These are phyloP conservation scores for Procapra przewalskii DNA, from an alignment of 2,113 vertebrate species.

Conservation along the genomic window DNA sequence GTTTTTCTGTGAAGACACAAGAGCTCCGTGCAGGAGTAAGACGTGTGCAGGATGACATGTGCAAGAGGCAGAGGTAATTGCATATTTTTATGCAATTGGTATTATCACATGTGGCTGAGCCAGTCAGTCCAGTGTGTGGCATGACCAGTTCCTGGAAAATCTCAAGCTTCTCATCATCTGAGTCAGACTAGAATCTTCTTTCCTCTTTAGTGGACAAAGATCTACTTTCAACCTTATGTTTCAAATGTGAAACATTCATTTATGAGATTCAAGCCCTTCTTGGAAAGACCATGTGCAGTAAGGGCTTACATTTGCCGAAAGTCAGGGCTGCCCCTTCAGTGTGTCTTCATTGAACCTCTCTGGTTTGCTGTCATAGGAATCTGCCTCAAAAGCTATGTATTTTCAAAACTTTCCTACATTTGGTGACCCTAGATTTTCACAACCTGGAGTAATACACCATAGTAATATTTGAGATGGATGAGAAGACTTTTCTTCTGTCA, in stretches of 20 bases:
- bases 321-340: neutral
- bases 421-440: neutral
- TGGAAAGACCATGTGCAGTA: neutral
- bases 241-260: neutral
- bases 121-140: neutral
- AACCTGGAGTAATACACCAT: neutral
- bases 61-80: neutral
- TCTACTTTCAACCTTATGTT: neutral
- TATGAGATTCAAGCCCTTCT: neutral
- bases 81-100: neutral
- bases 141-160: neutral
- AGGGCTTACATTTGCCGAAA: neutral
- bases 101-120: neutral
- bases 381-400: neutral
- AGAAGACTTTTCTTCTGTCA: neutral
- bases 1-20: neutral
- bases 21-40: neutral
- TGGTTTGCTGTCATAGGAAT: neutral
- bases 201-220: neutral
- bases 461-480: neutral
- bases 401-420: neutral
- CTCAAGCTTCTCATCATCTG: neutral
- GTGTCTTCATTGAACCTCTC: neutral
- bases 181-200: neutral
- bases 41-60: accelerated